Evolutionary conservation across 2,888 invertebrate species (phyloP).

Genomic region (Oscheius sp.): DNA sequence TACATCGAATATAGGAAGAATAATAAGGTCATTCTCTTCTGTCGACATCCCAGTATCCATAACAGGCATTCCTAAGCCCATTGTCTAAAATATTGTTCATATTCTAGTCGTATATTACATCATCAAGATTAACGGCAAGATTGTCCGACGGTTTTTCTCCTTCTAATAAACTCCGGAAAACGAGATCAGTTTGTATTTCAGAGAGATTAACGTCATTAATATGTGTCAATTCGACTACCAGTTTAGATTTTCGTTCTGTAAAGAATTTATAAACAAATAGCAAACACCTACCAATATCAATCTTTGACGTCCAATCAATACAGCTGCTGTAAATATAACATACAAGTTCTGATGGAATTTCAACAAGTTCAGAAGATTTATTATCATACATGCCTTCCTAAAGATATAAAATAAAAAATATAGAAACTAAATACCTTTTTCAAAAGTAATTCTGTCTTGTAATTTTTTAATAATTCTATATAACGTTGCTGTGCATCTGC

Average conservation of each 20-base stretch:
- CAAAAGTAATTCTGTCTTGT: slow-evolving; percentile 42
- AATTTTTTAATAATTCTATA: slow-evolving; percentile 42
- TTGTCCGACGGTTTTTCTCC: background rate
- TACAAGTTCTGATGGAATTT: slow-evolving; percentile 48
- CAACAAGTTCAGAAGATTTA: slow-evolving; percentile 39
- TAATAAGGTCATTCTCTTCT: slow-evolving; percentile 6
- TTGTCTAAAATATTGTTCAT: slow-evolving; percentile 10
- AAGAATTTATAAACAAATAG: background rate
- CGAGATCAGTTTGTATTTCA: slow-evolving; percentile 14
- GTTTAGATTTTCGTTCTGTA: slow-evolving; percentile 3
- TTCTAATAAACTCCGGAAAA: slow-evolving; percentile 19
- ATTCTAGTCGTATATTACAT: background rate
- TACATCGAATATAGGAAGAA: slow-evolving; percentile 21
- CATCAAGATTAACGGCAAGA: slow-evolving; percentile 27
- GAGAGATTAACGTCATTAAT: slow-evolving; percentile 2
- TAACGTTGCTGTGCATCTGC: slow-evolving; percentile 38
- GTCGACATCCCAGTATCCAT: background rate
- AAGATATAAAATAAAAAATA: background rate
- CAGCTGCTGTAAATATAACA: slow-evolving; percentile 45
- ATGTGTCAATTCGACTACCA: slow-evolving; percentile 13
- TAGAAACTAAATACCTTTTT: slow-evolving; percentile 35
- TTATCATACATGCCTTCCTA: slow-evolving; percentile 41
- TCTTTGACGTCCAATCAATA: slow-evolving; percentile 48
- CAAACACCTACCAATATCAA: slow-evolving; percentile 38
- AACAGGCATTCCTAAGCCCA: slow-evolving; percentile 12